Percentiles rank a stretch among this genome's conserved stretches.
Evolutionary conservation across 2,888 invertebrate genomes (phyloP).

Genomic region (Mechanitis messenoides): DNA sequence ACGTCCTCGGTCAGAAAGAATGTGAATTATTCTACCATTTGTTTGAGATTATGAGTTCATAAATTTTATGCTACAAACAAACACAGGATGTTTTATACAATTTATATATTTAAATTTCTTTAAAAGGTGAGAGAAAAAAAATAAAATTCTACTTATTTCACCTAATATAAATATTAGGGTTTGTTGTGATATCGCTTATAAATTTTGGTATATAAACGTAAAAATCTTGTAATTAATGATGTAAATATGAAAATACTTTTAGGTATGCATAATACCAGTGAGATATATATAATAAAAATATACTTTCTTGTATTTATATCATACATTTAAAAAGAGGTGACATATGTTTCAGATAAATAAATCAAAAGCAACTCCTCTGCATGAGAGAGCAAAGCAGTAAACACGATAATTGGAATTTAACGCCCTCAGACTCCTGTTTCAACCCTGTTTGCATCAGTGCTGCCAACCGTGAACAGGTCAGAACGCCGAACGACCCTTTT

Average conservation of each 20-base stretch:
- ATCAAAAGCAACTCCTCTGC: slow-evolving; percentile 38
- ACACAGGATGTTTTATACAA: slow-evolving; percentile 4
- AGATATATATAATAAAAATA: neutral
- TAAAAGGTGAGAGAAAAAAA: neutral
- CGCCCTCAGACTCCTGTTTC: slow-evolving; percentile 34
- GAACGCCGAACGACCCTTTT: slow-evolving; percentile 56
- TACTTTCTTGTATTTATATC: neutral
- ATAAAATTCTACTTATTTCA: too few species aligned
- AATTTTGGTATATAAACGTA: too few species aligned
- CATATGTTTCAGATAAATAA: slow-evolving; percentile 24
- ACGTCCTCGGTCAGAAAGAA: slow-evolving; percentile 47
- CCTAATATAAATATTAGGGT: too few species aligned
- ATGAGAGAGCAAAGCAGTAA: slow-evolving; percentile 41
- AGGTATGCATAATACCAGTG: too few species aligned
- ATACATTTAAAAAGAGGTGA: slow-evolving; percentile 3
- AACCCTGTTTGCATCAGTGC: slow-evolving; percentile 31
- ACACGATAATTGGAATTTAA: slow-evolving; percentile 66
- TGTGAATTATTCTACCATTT: slow-evolving; percentile 39
- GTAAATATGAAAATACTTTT: too few species aligned
- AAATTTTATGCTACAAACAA: slow-evolving; percentile 12
- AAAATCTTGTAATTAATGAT: too few species aligned
- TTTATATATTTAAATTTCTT: neutral
- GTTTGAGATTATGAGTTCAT: slow-evolving; percentile 14
- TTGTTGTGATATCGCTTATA: too few species aligned
- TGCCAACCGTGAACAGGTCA: slow-evolving; percentile 54